Evolutionary conservation across 2,888 invertebrate species (phyloP).

Genomic region (Stratiomys singularior): DNA sequence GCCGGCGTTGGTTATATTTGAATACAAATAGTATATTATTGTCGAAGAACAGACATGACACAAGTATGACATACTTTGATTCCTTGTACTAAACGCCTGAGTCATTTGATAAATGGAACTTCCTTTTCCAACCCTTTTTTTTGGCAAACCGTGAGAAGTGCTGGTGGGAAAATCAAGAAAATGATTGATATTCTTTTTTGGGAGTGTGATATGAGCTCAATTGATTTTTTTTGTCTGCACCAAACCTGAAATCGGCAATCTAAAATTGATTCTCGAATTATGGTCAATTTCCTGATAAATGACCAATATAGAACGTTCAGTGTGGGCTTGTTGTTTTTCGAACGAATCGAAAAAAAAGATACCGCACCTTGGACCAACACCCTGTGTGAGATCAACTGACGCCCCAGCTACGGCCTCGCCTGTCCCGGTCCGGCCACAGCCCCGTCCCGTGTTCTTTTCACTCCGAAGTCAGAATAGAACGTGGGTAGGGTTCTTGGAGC

Average conservation of each 20-base stretch:
- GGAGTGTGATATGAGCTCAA: neutral
- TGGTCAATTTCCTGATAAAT: slow-evolving; percentile 34
- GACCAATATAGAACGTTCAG: slow-evolving; percentile 8
- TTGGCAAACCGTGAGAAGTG: too few relatives aligned
- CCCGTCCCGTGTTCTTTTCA: neutral
- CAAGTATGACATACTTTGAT: too few relatives aligned
- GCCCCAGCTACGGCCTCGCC: slow-evolving; percentile 27
- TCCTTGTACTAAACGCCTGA: too few relatives aligned
- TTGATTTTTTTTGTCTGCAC: neutral
- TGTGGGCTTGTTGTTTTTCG: slow-evolving; percentile 24
- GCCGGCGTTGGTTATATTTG: too few relatives aligned
- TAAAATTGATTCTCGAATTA: slow-evolving; percentile 18
- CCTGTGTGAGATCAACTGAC: slow-evolving; percentile 37
- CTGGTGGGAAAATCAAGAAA: too few relatives aligned
- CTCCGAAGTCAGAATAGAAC: too few relatives aligned
- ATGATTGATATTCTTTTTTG: too few relatives aligned
- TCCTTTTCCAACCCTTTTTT: too few relatives aligned
- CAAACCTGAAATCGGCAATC: slow-evolving; percentile 6
- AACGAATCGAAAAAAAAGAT: neutral
- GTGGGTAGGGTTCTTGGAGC: too few relatives aligned
- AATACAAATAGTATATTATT: too few relatives aligned
- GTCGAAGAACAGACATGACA: too few relatives aligned
- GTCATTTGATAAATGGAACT: too few relatives aligned
- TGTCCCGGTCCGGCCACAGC: slow-evolving; percentile 36
- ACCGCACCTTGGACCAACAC: slow-evolving; percentile 40